Evolutionary conservation across 2,888 invertebrate species (phyloP), one percentile per base, ranked within the genome.

Genomic region (Barypeithes pellucidus): DNA sequence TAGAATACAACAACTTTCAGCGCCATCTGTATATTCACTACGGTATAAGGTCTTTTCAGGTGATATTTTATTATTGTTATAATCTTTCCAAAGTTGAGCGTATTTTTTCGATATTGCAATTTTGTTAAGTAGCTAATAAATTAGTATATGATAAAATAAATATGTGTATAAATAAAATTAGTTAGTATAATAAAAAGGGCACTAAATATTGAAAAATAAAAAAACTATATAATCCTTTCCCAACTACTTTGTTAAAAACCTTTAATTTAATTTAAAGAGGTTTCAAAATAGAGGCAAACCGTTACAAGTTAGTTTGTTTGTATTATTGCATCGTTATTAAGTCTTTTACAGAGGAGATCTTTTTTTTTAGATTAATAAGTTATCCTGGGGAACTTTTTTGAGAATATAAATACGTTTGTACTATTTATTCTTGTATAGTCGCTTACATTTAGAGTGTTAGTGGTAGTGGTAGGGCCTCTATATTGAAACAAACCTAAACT

Each of bases 111-210:
- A 12, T 14, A 41, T 14, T 12, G n/a, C 9, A 41, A 14, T 41
- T 43, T 5, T 43, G 16, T 43, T 43, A 36, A 39, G n/a, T 33
- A 33, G 39, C 39, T n/a, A 39, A 29, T 29, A 29, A 39, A 57
- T 52, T 59, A 68, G 47, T 60, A 60, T 33, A 60, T 24, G 47
- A 43, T 67, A 67, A 39, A 39, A 54, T 24, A 52, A 54, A 47
- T 33, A 57, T 60, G 60, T 29, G 47, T 59, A 61, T 60, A 68
- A 59, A 61, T 68, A 68, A 68, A 68, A 61, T 60, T 18, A 47
- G 50, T 59, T 60, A 68, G 33, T 68, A 22, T 29, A 7, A 57
- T 33, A 57, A 18, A 33, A 18, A 16, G 16, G 11, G 8, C n/a
- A 50, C 50, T 50, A 29, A 29, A 50, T 33, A 54, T 54, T 54